phyloP scores from a whole-genome alignment of 2,797 vertebrate genomes.

The Tokudaia tokunoshimensis region DNA sequence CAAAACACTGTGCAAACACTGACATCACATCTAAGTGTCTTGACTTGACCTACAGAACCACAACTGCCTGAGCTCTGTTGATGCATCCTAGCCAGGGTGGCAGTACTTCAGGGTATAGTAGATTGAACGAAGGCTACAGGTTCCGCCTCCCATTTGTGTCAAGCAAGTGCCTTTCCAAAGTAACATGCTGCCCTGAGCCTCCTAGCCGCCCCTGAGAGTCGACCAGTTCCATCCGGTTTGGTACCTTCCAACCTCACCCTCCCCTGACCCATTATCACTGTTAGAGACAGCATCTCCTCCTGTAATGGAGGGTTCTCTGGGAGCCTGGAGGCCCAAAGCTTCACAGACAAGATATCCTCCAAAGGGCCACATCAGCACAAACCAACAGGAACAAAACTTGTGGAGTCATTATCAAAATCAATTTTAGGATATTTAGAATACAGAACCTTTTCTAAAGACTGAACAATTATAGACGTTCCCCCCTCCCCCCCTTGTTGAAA shows the following conservation, averaged over 20 bases:
- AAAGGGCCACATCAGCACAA: conserved; percentile 71
- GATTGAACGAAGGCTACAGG: neutral
- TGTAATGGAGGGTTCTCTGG: neutral
- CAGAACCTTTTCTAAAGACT: neutral
- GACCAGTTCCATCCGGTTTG: neutral
- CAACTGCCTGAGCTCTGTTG: neutral
- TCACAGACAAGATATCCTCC: conserved; percentile 39
- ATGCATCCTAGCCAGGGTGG: neutral
- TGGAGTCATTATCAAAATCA: neutral
- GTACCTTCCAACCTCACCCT: neutral
- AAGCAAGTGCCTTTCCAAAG: neutral
- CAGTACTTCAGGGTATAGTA: neutral
- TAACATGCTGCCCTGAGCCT: neutral
- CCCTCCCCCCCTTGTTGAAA: neutral
- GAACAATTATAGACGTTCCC: neutral
- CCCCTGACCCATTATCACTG: neutral
- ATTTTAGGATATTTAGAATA: neutral
- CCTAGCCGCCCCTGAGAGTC: neutral
- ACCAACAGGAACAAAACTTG: conserved; percentile 61
- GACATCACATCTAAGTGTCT: neutral
- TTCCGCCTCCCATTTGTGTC: neutral
- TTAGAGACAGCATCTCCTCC: neutral
- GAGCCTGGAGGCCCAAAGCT: neutral
- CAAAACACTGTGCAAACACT: neutral
- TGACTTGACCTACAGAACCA: neutral